These are phyloP conservation scores for Cyphomyrus discorhynchus DNA, from an alignment of 2,113 vertebrate species.

Conservation along the genomic window DNA sequence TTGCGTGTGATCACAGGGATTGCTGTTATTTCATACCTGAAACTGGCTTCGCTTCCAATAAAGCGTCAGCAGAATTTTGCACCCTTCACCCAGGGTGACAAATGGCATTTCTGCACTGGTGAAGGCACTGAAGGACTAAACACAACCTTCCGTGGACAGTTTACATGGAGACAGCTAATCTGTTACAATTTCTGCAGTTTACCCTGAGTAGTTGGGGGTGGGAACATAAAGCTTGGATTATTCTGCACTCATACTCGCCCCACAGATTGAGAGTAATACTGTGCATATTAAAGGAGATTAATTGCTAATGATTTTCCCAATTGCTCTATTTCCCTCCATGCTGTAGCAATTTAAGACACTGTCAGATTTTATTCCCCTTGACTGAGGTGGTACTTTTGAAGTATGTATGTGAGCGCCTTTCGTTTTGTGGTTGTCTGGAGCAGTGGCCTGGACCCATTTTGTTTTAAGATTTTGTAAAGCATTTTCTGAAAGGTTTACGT, in stretches of 20 bases:
- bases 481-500: not conserved
- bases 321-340: constrained; percentile 26
- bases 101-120: constrained; percentile 13
- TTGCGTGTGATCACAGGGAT: constrained; percentile 7
- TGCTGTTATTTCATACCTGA: constrained; percentile 17
- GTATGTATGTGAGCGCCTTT: not conserved
- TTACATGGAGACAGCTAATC: constrained; percentile 19
- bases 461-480: not conserved
- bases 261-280: constrained; percentile 26
- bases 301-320: constrained; percentile 39
- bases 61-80: constrained; percentile 15
- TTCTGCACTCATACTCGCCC: constrained; percentile 11
- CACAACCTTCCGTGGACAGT: constrained; percentile 12
- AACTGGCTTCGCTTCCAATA: constrained; percentile 6
- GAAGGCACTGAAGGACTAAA: not conserved
- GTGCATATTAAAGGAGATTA: constrained; percentile 30
- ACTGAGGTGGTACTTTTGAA: constrained; percentile 44
- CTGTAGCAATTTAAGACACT: constrained; percentile 14
- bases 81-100: not conserved
- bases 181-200: constrained; percentile 6
- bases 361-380: constrained; percentile 36
- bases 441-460: not conserved
- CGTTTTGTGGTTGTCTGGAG: not conserved
- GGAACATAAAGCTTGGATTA: constrained; percentile 25
- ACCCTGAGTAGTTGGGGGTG: constrained; percentile 18